A percentile compares a stretch with the other conserved stretches of the same genome.
Evolutionary conservation across 2,888 invertebrate species (phyloP).

Genomic region (Disparrhopalites patrizii): DNA sequence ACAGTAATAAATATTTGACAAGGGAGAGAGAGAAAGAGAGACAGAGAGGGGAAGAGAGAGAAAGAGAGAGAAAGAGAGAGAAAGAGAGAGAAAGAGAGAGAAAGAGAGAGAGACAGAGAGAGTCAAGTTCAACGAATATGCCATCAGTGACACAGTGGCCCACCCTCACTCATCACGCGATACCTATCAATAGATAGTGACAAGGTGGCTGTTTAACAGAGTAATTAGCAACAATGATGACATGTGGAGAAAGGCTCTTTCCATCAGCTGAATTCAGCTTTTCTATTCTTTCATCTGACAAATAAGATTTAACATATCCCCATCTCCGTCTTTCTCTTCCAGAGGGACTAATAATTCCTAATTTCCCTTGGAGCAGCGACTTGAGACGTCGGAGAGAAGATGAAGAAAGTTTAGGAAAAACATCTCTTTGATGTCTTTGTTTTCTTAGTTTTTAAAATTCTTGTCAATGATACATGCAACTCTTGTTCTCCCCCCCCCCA

Average conservation of each 20-base stretch:
- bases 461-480: no score
- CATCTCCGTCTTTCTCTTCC: no score
- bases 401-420: background rate
- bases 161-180: slow-evolving; percentile 18
- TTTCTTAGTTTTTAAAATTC: no score
- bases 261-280: no score
- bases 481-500: no score
- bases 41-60: no score
- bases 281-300: no score
- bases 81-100: background rate
- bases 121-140: background rate
- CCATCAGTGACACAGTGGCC: slow-evolving; percentile 19
- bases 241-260: slow-evolving; percentile 1
- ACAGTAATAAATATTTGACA: slow-evolving; percentile 3
- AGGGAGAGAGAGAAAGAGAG: no score
- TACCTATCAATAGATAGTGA: slow-evolving; percentile 5
- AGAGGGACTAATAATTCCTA: no score
- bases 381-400: background rate
- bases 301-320: no score
- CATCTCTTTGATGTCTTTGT: background rate
- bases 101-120: background rate
- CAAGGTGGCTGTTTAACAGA: slow-evolving; percentile 10
- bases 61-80: background rate
- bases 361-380: no score
- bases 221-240: slow-evolving; percentile 7